Base-by-base conservation (phyloP, 1,140 invertebrate genomes). In the Euwallacea fornicatus region DNA sequence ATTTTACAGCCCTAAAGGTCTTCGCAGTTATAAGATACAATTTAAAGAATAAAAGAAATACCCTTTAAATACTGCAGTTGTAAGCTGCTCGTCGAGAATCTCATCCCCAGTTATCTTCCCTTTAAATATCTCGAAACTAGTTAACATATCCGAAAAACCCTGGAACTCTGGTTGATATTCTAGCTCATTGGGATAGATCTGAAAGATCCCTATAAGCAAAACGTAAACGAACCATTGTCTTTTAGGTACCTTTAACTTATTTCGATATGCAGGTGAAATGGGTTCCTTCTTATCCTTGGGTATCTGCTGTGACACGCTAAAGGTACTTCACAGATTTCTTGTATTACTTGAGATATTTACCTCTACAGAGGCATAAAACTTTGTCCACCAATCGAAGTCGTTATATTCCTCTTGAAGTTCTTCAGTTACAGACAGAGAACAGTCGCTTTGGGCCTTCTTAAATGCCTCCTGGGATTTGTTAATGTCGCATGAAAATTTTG, bases 131-230 rank as follows among this genome's bases (percentile, higher is more conserved):
- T 91, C 86, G 70, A 95, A 90, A 10, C 88, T 88, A 60, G 88
- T 84, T 0, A 95, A 84, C 85, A 88, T 91, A 77, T 95, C 93
- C 71, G 88, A 86, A 69, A 96, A 93, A 13, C 86, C 88, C 6
- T 86, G 83, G 80, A 93, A 96, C 76, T 94, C 88, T 0, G 86
- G 82, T 76, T 93, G 90, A 59, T 81, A 82, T 80, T 96, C 94
- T 71, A 96, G 78, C 81, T 95, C 93, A 68, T 83, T 84, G 0
- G 85, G 76, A 80, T 90, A 95, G 74, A 95, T 88, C 87, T 93
- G 72, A 16, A 72, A 74, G 47, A 58, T 33, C 42, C 2, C 3
- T 61, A 33, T 50, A 50, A 33, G 16, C 55, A 43, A 11, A 11
- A 42, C 42, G 11, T 33, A 7, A 61, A 61, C 7, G 42, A 61